phyloP scores from a whole-genome alignment of 2,888 invertebrate genomes.

The Meandrusa payeni region DNA sequence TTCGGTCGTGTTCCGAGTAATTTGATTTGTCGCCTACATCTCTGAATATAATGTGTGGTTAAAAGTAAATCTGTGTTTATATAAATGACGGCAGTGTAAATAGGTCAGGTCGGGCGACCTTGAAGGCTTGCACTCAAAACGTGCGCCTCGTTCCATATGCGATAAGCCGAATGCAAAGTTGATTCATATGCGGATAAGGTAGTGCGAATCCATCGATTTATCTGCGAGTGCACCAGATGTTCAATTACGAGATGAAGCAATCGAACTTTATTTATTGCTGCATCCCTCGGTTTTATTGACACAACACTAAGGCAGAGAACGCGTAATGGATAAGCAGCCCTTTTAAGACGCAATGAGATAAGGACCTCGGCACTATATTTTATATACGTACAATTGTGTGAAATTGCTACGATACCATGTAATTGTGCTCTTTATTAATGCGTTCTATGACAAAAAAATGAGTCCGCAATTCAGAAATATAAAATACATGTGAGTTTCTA shows the following conservation, averaged over 20 bases:
- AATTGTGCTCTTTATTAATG: too few relatives aligned
- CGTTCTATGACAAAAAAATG: too few relatives aligned
- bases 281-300: neutral
- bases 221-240: conserved; percentile 12
- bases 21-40: too few relatives aligned
- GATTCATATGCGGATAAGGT: conserved; percentile 1
- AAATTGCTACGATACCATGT: too few relatives aligned
- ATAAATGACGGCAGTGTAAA: conserved; percentile 6
- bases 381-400: conserved; percentile 1
- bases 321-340: neutral
- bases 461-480: too few relatives aligned
- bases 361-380: conserved; percentile 14
- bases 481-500: too few relatives aligned
- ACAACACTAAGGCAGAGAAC: neutral
- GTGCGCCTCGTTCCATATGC: conserved; percentile 15
- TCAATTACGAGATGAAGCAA: conserved; percentile 1
- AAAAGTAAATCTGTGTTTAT: too few relatives aligned
- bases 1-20: too few relatives aligned
- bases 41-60: too few relatives aligned
- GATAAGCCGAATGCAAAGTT: conserved; percentile 17
- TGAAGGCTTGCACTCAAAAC: conserved; percentile 21
- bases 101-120: conserved; percentile 23
- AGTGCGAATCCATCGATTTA: neutral
- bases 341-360: conserved; percentile 7
- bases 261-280: neutral